Evolutionary conservation across 2,113 vertebrate species (phyloP), one percentile per base, ranked within the genome.

Genomic region (Rhagologus leucostigma): DNA sequence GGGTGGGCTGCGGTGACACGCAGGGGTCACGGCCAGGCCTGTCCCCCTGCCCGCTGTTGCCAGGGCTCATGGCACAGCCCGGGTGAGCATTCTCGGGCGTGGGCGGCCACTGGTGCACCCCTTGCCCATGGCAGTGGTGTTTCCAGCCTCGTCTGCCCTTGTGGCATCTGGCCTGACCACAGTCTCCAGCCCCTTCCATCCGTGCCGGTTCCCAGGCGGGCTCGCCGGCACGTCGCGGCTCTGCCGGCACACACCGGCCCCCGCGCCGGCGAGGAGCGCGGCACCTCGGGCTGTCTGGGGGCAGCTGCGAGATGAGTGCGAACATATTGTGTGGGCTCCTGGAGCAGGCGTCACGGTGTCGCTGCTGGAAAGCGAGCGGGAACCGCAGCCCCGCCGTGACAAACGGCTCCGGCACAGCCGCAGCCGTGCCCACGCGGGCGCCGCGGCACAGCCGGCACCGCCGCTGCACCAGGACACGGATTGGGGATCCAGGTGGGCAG

Each of bases 251-350:
- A 12, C 29, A 39, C 11, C 41, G 13, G 56, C 59, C 41, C 39
- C 74, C 9, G 5, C 32, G 22, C n/a, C 33, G n/a, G 33, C n/a
- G 70, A 63, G 41, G 21, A 86, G 68, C 30, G 2, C 44, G 20
- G 73, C 93, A 93, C 96, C 89, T 39, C 37, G 19, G 81, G 84
- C 89, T 68, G 85, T 75, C 95, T 85, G 90, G 85, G 95, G 94
- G 94, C 95, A 93, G 95, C 93, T 91, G 89, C 6, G 22, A 49
- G 68, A 67, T 92, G 75, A 55, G 87, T 41, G 91, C 7, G 73
- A 64, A 73, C 85, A 85, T 69, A 56, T 78, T 42, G 64, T 69
- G 91, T 76, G 95, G 95, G 89, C 69, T 87, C 68, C 70, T 23
- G 79, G 30, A 11, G 76, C 88, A 41, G 65, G 89, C 90, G 63